Base-by-base conservation (phyloP, 2,888 invertebrate species). In the Amblyjoppa proteus region DNA sequence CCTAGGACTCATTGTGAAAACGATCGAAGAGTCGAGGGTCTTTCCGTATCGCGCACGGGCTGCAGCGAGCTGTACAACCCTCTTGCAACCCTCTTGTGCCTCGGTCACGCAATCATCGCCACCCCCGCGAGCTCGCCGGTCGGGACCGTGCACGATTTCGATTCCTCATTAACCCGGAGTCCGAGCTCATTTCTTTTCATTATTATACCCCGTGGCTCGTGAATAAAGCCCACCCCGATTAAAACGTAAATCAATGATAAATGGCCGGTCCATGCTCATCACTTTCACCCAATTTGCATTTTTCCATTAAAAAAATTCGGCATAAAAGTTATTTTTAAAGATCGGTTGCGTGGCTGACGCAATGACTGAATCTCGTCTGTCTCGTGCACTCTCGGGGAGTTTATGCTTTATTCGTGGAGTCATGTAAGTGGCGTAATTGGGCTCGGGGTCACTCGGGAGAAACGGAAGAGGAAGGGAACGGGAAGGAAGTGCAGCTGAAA, bases 41-140 rank as follows among this genome's bases (percentile, higher is more conserved):
- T 87, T 87, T 84, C 70, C 64, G 64, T 51, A 38, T 51, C 34
- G 56, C 49, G 70, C 70, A 79, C 66, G 70, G 61, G 34, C 68
- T 76, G 71, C 56, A 31, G 20, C 20, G 34, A 56, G 31, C 77
- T 41, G 77, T 56, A 64, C 51, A 16, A 75, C 38, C 69, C 20
- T 56, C 66, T 70, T 45, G 68, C 69, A 51, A 34, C 68, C 64
- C 20, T 28, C 49, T 25, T 49, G 66, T 41, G 56, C n/a, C 58
- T 69, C 64, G 76, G 79, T 86, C 88, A 87, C 87, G 87, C 88
- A 79, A 88, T 85, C 80, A 84, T 83, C 76, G 73, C 74, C 45
- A 56, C 78, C 76, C 76, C 83, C 79, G 75, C 68, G 69, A 84
- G 76, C 64, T 81, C 73, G 11, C 28, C 58, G 25, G 34, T 66